Percentiles rank a stretch among this genome's conserved stretches.
Evolutionary conservation across 1,140 invertebrate species (phyloP).

Genomic region (Prorops nasuta): DNA sequence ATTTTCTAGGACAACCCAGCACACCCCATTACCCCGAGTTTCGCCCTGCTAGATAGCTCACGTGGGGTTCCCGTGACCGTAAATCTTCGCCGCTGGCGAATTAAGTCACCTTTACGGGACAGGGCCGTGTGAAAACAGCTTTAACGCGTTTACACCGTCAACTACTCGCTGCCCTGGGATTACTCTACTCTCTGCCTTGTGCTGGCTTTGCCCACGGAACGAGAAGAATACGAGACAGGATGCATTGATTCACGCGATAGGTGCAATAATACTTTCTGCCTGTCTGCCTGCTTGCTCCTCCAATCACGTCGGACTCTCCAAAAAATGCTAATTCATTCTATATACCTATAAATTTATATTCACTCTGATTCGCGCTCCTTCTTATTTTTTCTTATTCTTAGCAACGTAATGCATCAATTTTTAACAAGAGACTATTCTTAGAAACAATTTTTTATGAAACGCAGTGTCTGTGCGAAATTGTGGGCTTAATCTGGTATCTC

Average conservation of each 20-base stretch:
- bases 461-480: no score
- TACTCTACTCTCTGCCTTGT: constrained; percentile 6
- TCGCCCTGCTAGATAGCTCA: constrained; percentile 2
- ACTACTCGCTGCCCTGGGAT: constrained; percentile 9
- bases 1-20: no score
- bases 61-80: constrained; percentile 9
- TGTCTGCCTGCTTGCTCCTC: neutral
- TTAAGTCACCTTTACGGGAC: constrained; percentile 24
- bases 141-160: constrained; percentile 12
- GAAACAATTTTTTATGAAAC: no score
- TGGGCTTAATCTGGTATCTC: no score
- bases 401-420: no score
- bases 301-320: no score
- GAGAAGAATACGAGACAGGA: constrained; percentile 1
- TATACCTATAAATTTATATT: no score
- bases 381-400: no score
- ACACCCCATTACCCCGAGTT: constrained; percentile 22
- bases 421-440: no score
- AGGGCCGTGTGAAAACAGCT: constrained; percentile 28
- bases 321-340: no score
- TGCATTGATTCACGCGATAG: constrained; percentile 6
- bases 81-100: constrained; percentile 28
- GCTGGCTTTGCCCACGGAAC: neutral
- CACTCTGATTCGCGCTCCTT: no score
- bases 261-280: neutral